A percentile compares a stretch with the other conserved stretches of the same genome.
phyloP scores from a whole-genome alignment of 2,113 vertebrate species.

The Brachyistius frenatus region DNA sequence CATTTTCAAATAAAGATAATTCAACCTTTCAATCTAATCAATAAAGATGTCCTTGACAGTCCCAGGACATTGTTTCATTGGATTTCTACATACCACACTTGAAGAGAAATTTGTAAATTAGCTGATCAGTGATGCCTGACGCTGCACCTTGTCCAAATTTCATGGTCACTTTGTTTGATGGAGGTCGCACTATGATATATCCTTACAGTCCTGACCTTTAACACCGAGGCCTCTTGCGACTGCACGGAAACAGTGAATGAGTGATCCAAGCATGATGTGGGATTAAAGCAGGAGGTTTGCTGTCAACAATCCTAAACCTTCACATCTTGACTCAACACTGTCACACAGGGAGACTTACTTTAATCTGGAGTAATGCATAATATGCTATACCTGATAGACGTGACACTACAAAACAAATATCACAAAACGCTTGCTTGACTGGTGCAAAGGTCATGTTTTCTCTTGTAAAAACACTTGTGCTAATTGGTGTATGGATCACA shows the following conservation, averaged over 20 bases:
- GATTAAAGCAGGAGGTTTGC: constrained; percentile 35
- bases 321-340: constrained; percentile 20
- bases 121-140: constrained; percentile 45
- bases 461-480: constrained; percentile 62
- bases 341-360: constrained; percentile 30
- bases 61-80: not conserved
- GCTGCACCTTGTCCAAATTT: constrained; percentile 75
- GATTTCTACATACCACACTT: constrained; percentile 37
- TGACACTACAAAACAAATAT: constrained; percentile 16
- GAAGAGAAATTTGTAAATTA: constrained; percentile 41
- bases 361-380: constrained; percentile 17
- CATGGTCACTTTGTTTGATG: constrained; percentile 64
- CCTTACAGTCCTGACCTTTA: constrained; percentile 59
- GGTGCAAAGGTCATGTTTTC: constrained; percentile 51
- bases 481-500: constrained; percentile 46
- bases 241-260: constrained; percentile 49
- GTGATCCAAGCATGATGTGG: constrained; percentile 52
- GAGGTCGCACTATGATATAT: constrained; percentile 65
- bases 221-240: constrained; percentile 46
- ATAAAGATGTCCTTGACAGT: not conserved
- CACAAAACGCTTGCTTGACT: constrained; percentile 23
- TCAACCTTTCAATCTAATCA: not conserved
- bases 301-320: constrained; percentile 8
- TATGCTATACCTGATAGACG: not conserved
- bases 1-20: not conserved